Base-by-base conservation (phyloP, 2,888 invertebrate genomes). In the Catocala nupta region DNA sequence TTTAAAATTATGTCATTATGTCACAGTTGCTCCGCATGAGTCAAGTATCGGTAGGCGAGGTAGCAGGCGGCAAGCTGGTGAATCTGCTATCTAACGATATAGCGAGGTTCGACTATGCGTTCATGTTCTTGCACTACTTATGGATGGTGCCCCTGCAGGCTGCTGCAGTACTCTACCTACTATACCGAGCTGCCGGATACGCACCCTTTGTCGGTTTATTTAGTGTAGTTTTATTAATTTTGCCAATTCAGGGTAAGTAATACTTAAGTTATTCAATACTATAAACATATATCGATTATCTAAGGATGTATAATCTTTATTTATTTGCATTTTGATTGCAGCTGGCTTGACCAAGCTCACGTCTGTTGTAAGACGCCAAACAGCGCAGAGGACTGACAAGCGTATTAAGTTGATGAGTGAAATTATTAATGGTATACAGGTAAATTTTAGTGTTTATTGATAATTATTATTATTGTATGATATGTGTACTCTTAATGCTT, bases 371-470 rank as follows among this genome's bases (percentile, higher is more conserved):
- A 85, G 93, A 70, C 83, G 92, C 13, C 93, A 78, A 77, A 97
- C 97, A 8, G 98, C 98, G 0, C 88, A 94, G 16, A 95, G 96
- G 81, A 98, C 98, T 0, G 98, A 99, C 85, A 96, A 96, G 74
- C 93, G 98, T 77, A 97, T 98, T 11, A 95, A 97, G 64, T 90
- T 98, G 43, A 98, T 98, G 96, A 97, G 96, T 82, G 98, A 99
- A 95, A 97, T 98, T 64, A 96, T 99, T 54, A 96, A 95, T 54
- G 98, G 98, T 0, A 98, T 99, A 84, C 96, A 97, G 88, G 97
- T 97, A 80, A 72, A 36, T 8, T 8, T 25, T 54, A 52, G 34
- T 12, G 0, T 54, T 6, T 25, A 3, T 25, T 25, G 4, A 25
- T 25, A 25, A 25, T 25, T 25, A 25, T 25, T 25, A 25, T 25